Base-by-base conservation (phyloP, 1,140 invertebrate species). In the Temnothorax longispinosus region DNA sequence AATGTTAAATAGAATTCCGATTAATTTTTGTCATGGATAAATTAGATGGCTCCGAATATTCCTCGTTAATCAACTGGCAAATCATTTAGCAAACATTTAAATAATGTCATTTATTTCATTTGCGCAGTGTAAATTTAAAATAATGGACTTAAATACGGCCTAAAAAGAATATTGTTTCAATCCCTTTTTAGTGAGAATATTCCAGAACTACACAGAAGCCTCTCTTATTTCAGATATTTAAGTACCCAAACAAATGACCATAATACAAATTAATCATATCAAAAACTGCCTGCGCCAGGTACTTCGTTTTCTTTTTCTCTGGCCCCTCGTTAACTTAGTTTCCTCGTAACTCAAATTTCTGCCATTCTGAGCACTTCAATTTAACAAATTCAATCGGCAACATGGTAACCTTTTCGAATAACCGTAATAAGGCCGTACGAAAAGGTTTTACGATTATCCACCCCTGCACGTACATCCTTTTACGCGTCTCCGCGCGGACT, bases 401-500 rank as follows among this genome's bases (percentile, higher is more conserved):
- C 4, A 10, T 11, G 18, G 15, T 47, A 35, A 69, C 18, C 54
- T 38, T 78, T 27, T 69, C 77, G 8, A 69, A 69, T 52, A 8
- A 71, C 21, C 7, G 64, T 27, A 27, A 27, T 35, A 71, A 71
- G 64, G n/a, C 71, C 10, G 18, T 41, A 65, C 35, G 35, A 65
- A 21, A 60, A 60, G 56, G 21, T 60, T 27, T 27, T 47, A 35
- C 52, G 44, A 21, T 50, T 41, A 81, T 67, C 18, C 32, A 72
- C 38, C 78, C 50, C 13, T 15, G 35, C 38, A 44, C 13, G 65
- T 56, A 44, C 50, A 56, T 78, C 78, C 32, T 35, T 38, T 64
- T 35, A 38, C 54, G 11, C 72, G 62, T 84, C 50, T 86, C 85
- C 85, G 65, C 76, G 91, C 85, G 78, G 90, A 91, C 92, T 92